Evolutionary conservation across 2,797 vertebrate genomes (phyloP).

Genomic region (Setipinna tenuifilis): DNA sequence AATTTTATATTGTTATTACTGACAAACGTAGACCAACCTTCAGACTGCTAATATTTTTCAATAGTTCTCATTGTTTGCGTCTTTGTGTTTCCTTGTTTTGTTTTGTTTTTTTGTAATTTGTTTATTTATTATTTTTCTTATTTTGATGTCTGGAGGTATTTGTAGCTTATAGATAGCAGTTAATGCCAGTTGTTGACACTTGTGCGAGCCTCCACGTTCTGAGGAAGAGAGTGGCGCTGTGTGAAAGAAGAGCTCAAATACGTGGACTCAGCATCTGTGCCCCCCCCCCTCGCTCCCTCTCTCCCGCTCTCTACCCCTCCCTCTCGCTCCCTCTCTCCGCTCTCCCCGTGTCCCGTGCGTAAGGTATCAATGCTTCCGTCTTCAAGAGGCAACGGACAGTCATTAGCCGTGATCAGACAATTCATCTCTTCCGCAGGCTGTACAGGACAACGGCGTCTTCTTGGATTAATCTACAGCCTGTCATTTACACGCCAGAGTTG

Average conservation of each 20-base stretch:
- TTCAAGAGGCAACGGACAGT: slow-evolving; percentile 11
- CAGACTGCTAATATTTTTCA: no score
- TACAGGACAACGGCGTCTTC: neutral
- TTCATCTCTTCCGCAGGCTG: neutral
- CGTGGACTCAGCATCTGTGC: neutral
- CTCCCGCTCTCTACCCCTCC: neutral
- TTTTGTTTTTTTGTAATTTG: no score
- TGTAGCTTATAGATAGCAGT: neutral
- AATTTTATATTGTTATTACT: no score
- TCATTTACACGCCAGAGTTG: neutral
- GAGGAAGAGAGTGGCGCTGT: neutral
- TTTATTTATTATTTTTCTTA: no score
- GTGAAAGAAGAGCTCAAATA: neutral
- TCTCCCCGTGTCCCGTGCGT: neutral
- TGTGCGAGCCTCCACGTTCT: neutral
- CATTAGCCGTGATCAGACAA: slow-evolving; percentile 7
- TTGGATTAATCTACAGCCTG: neutral
- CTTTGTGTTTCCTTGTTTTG: no score
- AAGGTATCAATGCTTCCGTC: neutral
- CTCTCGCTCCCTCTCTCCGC: neutral
- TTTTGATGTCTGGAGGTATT: no score
- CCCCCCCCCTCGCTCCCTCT: no score
- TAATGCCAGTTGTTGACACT: neutral
- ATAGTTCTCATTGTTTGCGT: no score
- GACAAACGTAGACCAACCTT: no score